These are phyloP conservation scores for Bacillus rossius DNA, from an alignment of 1,140 invertebrate species.

Conservation along the genomic window DNA sequence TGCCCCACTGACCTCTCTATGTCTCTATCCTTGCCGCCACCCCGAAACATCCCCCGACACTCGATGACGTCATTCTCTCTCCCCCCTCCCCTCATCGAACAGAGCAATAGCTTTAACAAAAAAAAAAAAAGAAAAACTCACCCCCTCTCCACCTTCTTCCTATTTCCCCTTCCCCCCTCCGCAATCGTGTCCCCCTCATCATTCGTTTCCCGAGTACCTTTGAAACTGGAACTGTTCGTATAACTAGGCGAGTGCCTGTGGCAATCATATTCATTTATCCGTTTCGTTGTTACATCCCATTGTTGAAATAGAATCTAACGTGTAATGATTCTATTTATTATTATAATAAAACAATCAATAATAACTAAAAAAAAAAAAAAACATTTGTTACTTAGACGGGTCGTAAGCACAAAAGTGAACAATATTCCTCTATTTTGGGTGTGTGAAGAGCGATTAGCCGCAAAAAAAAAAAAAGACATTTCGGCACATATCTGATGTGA, in stretches of 20 bases:
- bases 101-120: conserved; percentile 14
- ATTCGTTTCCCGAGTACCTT: background rate
- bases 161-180: background rate
- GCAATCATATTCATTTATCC: background rate
- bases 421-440: background rate
- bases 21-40: too few relatives aligned
- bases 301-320: conserved; percentile 1
- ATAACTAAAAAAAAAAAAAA: background rate
- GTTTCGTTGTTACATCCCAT: background rate
- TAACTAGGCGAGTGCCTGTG: background rate
- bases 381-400: background rate
- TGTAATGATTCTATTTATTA: conserved; percentile 1
- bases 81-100: conserved; percentile 2
- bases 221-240: background rate
- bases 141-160: background rate
- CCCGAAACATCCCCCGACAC: background rate
- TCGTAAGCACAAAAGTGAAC: conserved; percentile 8
- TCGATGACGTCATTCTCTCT: background rate
- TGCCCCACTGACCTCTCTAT: background rate
- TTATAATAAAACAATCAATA: background rate
- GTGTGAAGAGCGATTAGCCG: background rate
- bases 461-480: background rate
- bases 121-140: background rate
- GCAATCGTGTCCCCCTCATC: background rate
- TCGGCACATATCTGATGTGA: conserved; percentile 8